Evolutionary conservation across 2,113 vertebrate species (phyloP), one percentile per base, ranked within the genome.

Genomic region (Pseudopipra pipra): DNA sequence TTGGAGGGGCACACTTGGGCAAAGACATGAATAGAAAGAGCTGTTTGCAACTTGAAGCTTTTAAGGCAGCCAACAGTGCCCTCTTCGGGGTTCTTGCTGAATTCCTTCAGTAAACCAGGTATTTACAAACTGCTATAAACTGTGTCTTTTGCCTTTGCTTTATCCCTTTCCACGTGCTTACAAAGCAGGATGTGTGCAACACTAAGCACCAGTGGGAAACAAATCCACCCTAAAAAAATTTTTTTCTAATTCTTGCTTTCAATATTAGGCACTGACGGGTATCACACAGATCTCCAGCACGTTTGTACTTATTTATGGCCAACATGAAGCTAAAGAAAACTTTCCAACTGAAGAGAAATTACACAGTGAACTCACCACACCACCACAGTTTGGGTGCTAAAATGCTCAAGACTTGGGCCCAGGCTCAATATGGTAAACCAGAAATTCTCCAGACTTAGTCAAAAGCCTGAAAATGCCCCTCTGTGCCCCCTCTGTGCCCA

Each of bases 11-110:
- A 49, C 9, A 4, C 2, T 12, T 21, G 8, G 31, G 21, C 56
- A 14, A 15, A 25, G n/a, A 28, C 16, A 0, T 0, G 8, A 37
- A 14, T 0, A 31, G 16, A 9, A 51, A 49, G 33, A 47, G 10
- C 14, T 18, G 1, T 28, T n/a, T 46, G 24, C 30, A 49, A 18
- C 22, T 46, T 21, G 4, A 41, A 59, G 35, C 20, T 41, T 85
- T 63, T 85, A 68, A 41, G 28, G 37, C 25, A 63, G 88, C 28
- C 86, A 92, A 73, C 94, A 90, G 72, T 90, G 95, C 84, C 96
- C 93, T 97, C 96, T 89, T 70, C 65, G 92, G 96, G 86, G 14
- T 5, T 46, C 7, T 24, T 59, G 24, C 37, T 59, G 70, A 87
- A 73, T 77, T 87, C 62, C 66, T 89, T 2, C 49, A 12, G 37